Evolutionary conservation across 2,113 vertebrate species (phyloP).

Genomic region (Ifrita kowaldi): DNA sequence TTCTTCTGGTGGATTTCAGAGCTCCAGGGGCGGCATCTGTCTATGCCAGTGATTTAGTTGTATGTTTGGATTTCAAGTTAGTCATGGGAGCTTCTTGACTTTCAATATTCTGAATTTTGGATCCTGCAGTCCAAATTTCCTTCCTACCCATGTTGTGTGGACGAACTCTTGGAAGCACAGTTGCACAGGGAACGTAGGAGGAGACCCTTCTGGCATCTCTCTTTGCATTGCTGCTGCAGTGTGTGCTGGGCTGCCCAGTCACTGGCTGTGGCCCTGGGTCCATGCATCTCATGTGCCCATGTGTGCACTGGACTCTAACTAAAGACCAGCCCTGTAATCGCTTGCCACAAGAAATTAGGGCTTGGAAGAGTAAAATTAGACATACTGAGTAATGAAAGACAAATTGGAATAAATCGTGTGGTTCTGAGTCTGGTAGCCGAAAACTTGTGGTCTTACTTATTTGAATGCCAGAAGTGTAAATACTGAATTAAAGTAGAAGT

Average conservation of each 20-base stretch:
- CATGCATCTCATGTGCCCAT: accelerated
- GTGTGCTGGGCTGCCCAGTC: neutral
- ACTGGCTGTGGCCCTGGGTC: neutral
- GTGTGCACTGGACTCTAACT: neutral
- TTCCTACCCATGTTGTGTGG: neutral
- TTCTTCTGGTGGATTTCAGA: neutral
- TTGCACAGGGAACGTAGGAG: neutral
- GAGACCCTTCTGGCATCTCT: neutral
- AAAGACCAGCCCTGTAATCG: neutral
- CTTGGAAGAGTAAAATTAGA: neutral
- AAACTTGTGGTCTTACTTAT: neutral
- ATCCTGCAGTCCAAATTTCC: neutral
- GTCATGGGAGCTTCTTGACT: neutral
- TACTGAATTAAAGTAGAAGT: neutral
- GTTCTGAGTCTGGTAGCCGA: neutral
- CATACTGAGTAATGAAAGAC: neutral
- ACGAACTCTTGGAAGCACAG: neutral
- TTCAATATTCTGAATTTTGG: neutral
- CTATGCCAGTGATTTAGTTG: neutral
- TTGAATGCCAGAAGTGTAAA: neutral
- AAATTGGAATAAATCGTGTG: neutral
- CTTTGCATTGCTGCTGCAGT: neutral
- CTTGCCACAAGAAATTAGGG: neutral
- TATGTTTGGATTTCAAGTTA: neutral
- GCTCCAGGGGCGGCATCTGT: neutral